Evolutionary conservation across 2,113 vertebrate genomes (phyloP).

Genomic region (Gavia stellata): DNA sequence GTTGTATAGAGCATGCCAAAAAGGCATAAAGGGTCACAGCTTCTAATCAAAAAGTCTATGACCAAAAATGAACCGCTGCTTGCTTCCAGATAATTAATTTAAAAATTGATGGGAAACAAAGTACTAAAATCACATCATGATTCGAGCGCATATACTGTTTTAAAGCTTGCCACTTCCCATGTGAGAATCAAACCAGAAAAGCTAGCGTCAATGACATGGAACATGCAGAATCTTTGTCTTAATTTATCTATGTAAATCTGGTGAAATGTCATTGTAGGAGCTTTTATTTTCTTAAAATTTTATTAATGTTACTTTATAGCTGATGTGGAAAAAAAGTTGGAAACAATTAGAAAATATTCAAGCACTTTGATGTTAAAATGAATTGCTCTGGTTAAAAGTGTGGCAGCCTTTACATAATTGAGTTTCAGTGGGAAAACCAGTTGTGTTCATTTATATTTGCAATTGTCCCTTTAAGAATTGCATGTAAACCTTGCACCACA

Average conservation of each 20-base stretch:
- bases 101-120: slow-evolving; percentile 83
- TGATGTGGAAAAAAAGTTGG: neutral
- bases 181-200: neutral
- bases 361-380: neutral
- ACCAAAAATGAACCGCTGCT: slow-evolving; percentile 91
- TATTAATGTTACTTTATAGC: neutral
- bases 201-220: fast-evolving
- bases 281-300: neutral
- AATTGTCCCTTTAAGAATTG: neutral
- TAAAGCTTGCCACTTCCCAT: neutral
- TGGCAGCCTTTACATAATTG: neutral
- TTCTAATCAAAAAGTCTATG: slow-evolving; percentile 88
- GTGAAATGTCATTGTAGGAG: neutral
- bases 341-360: neutral
- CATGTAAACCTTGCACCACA: neutral
- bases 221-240: neutral
- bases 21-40: slow-evolving; percentile 81
- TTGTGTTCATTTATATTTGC: neutral
- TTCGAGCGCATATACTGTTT: slow-evolving; percentile 26
- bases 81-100: slow-evolving; percentile 93
- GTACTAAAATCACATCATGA: slow-evolving; percentile 65
- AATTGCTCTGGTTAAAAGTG: neutral
- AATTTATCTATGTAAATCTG: neutral
- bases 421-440: neutral
- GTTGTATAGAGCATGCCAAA: slow-evolving; percentile 78